phyloP scores from a whole-genome alignment of 2,113 vertebrate genomes.

The Oryctolagus cuniculus region mOryCun1.1 NC_091441.1:54980501-54981000 shows the following conservation, averaged over 20 bases:
- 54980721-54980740: slow-evolving; percentile 23
- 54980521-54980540: neutral
- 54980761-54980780: slow-evolving; percentile 47
- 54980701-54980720: neutral
- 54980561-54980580: neutral
- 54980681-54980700: neutral
- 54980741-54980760: slow-evolving; percentile 43
- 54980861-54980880: neutral
- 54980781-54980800: slow-evolving; percentile 52
- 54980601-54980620: slow-evolving; percentile 16
- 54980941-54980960: neutral
- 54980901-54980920: neutral
- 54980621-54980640: neutral
- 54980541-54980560: neutral
- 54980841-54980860: slow-evolving; percentile 35
- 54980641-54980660: neutral
- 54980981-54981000: neutral
- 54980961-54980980: neutral
- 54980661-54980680: neutral
- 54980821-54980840: neutral
- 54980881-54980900: neutral
- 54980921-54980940: neutral
- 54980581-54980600: slow-evolving; percentile 31
- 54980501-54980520: slow-evolving; percentile 15
- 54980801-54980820: slow-evolving; percentile 39